A percentile compares a stretch with the other conserved stretches of the same genome.
These are phyloP conservation scores for Leucophenga maculata DNA, from an alignment of 2,888 invertebrate genomes.

Conservation along the genomic window DNA sequence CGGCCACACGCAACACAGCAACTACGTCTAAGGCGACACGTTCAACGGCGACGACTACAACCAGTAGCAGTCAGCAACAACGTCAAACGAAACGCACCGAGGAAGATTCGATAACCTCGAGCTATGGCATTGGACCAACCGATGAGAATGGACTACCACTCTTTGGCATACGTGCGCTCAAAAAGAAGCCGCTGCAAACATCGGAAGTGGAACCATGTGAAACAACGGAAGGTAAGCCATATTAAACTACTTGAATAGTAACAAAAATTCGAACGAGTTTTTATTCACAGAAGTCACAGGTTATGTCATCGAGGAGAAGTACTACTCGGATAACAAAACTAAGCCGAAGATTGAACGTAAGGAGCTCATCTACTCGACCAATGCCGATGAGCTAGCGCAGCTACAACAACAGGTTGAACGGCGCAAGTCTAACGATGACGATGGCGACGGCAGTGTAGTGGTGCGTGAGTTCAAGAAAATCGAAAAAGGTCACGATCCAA, in stretches of 20 bases:
- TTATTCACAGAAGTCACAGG: slow-evolving; percentile 78
- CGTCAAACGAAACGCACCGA: slow-evolving; percentile 69
- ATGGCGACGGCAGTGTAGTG: slow-evolving; percentile 34
- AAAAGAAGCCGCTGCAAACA: slow-evolving; percentile 63
- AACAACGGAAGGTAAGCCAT: slow-evolving; percentile 77
- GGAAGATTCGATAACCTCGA: slow-evolving; percentile 81
- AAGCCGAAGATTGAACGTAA: slow-evolving; percentile 81
- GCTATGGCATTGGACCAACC: slow-evolving; percentile 87
- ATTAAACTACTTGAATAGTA: too few relatives aligned
- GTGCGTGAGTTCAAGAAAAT: slow-evolving; percentile 57
- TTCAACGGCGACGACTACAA: slow-evolving; percentile 71
- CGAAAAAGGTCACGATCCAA: slow-evolving; percentile 55
- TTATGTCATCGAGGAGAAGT: slow-evolving; percentile 80
- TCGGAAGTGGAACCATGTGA: slow-evolving; percentile 76
- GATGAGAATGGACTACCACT: slow-evolving; percentile 85
- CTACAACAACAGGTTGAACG: slow-evolving; percentile 52
- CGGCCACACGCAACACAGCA: slow-evolving; percentile 31
- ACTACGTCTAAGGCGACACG: slow-evolving; percentile 42
- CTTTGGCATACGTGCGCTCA: slow-evolving; percentile 84
- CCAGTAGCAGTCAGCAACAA: slow-evolving; percentile 63
- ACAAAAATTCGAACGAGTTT: too few relatives aligned
- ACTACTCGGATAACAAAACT: slow-evolving; percentile 80
- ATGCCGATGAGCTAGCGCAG: slow-evolving; percentile 73
- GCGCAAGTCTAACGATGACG: slow-evolving; percentile 38
- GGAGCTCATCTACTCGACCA: slow-evolving; percentile 80